Evolutionary conservation across 2,888 invertebrate genomes (phyloP).

Genomic region (Syrphus vitripennis): DNA sequence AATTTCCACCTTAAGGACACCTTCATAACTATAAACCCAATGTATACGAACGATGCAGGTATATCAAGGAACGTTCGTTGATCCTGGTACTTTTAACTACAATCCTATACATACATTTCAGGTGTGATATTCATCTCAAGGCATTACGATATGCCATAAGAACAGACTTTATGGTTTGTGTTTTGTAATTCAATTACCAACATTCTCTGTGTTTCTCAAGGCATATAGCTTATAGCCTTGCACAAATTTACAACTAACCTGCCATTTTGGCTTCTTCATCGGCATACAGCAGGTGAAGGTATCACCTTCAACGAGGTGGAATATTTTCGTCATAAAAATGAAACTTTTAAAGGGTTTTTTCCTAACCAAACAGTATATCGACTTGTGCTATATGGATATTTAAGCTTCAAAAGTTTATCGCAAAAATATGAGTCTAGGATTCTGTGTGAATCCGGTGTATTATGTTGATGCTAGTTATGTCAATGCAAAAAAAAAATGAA

Average conservation of each 20-base stretch:
- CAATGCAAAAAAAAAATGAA: background rate
- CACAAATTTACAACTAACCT: background rate
- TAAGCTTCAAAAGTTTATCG: background rate
- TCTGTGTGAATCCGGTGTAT: background rate
- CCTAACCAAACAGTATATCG: background rate
- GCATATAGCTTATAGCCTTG: background rate
- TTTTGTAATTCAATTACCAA: slow-evolving; percentile 61
- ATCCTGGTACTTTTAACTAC: background rate
- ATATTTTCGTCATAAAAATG: slow-evolving; percentile 16
- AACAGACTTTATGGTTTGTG: slow-evolving; percentile 49
- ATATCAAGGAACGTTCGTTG: slow-evolving; percentile 7
- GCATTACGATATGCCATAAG: slow-evolving; percentile 31
- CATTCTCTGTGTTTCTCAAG: slow-evolving; percentile 10
- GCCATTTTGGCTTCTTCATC: background rate
- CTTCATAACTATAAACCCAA: background rate
- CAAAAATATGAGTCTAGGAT: background rate
- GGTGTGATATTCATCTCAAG: slow-evolving; percentile 64
- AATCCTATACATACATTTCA: slow-evolving; percentile 19
- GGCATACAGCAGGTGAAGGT: too few species aligned
- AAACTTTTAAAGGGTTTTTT: slow-evolving; percentile 6
- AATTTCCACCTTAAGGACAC: slow-evolving; percentile 16
- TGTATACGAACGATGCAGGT: background rate
- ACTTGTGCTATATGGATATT: background rate
- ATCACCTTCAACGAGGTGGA: background rate
- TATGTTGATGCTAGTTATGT: background rate